Percentiles rank a stretch among this genome's conserved stretches.
phyloP scores from a whole-genome alignment of 2,888 invertebrate genomes.

The Netelia inedita region DNA sequence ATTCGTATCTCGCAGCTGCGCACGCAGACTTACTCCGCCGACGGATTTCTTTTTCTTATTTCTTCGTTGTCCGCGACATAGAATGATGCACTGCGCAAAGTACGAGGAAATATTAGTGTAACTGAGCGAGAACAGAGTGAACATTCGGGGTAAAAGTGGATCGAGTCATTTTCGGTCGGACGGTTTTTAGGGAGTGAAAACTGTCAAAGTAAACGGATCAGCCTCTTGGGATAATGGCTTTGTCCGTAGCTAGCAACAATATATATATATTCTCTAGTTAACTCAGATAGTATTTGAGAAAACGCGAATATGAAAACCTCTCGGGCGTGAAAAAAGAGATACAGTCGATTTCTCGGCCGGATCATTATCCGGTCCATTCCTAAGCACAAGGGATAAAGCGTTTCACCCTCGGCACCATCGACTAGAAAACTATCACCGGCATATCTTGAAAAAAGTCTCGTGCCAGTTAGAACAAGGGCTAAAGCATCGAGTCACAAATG shows the following conservation, averaged over 20 bases:
- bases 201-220: not conserved
- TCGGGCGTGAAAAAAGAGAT: constrained; percentile 2
- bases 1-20: not conserved
- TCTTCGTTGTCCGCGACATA: not conserved
- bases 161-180: constrained; percentile 25
- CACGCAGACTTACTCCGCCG: not conserved
- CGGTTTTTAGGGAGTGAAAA: not conserved
- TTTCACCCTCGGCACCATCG: not conserved
- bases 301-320: constrained; percentile 25
- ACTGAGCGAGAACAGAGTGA: not conserved
- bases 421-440: constrained; percentile 36
- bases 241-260: not conserved
- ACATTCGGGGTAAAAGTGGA: constrained; percentile 23
- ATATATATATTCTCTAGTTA: not conserved
- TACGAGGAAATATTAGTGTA: not conserved
- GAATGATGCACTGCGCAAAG: not conserved
- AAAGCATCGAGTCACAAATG: not conserved
- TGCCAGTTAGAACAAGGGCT: constrained; percentile 10
- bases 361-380: constrained; percentile 30
- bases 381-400: not conserved
- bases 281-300: not conserved
- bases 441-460: constrained; percentile 33
- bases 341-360: not conserved
- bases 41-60: constrained; percentile 14
- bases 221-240: not conserved